A percentile compares a stretch with the other conserved stretches of the same genome.
Evolutionary conservation across 2,888 invertebrate species (phyloP).

Genomic region (Leuctra nigra): DNA sequence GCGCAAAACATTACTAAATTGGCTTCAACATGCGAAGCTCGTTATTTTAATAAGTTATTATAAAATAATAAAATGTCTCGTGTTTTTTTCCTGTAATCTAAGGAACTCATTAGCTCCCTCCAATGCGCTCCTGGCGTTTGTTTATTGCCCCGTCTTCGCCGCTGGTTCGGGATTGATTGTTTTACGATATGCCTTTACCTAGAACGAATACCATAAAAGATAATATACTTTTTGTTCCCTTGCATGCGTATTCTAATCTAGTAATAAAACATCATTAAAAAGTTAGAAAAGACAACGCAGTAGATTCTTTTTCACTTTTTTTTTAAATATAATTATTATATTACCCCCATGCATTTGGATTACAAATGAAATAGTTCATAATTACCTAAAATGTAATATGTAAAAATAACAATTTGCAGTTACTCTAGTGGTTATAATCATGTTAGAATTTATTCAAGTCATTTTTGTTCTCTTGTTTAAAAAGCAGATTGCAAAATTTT

Average conservation of each 20-base stretch:
- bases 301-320: neutral
- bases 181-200: conserved; percentile 24
- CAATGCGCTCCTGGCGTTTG: conserved; percentile 21
- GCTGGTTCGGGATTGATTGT: conserved; percentile 23
- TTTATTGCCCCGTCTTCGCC: no score
- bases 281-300: conserved; percentile 2
- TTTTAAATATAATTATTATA: conserved; percentile 4
- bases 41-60: conserved; percentile 15
- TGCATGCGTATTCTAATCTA: conserved; percentile 15
- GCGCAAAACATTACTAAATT: conserved; percentile 9
- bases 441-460: no score
- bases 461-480: no score
- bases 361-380: conserved; percentile 2
- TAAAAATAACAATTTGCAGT: neutral
- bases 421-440: neutral
- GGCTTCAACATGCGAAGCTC: conserved; percentile 6
- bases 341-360: no score
- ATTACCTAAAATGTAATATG: neutral
- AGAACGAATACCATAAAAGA: conserved; percentile 21
- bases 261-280: conserved; percentile 11
- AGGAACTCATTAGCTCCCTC: conserved; percentile 14
- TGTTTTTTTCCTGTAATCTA: conserved; percentile 8
- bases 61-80: conserved; percentile 14
- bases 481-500: no score
- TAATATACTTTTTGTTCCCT: conserved; percentile 6